phyloP scores from a whole-genome alignment of 2,113 vertebrate genomes.

The Smithornis capensis region DNA sequence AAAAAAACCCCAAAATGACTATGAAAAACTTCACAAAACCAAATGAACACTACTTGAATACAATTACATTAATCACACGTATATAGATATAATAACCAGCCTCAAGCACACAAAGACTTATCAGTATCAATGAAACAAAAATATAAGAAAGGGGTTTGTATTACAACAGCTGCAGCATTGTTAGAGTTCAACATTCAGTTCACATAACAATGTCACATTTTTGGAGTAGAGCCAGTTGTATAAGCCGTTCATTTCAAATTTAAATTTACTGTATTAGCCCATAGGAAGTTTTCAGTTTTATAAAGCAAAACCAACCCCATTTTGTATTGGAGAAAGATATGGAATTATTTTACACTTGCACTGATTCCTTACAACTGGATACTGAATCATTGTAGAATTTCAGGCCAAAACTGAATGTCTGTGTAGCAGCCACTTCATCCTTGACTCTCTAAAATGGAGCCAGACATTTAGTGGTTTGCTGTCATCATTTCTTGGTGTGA shows the following conservation, averaged over 20 bases:
- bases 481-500: not conserved
- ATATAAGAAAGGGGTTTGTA: not conserved
- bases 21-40: not conserved
- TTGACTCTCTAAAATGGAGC: not conserved
- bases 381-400: not conserved
- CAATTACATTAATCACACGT: not conserved
- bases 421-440: not conserved
- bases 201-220: not conserved
- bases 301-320: not conserved
- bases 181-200: not conserved
- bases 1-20: not conserved
- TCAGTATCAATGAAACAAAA: not conserved
- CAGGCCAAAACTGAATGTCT: not conserved
- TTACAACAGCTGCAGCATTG: not conserved
- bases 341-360: not conserved
- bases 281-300: not conserved
- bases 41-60: not conserved
- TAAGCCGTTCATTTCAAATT: not conserved
- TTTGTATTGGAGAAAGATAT: not conserved
- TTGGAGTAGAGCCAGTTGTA: not conserved
- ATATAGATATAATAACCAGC: not conserved
- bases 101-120: not conserved
- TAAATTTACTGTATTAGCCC: not conserved
- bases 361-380: not conserved
- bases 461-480: not conserved